Conservation (phyloP, 2,888 invertebrate species). For the Ferdinandea cuprea region DNA sequence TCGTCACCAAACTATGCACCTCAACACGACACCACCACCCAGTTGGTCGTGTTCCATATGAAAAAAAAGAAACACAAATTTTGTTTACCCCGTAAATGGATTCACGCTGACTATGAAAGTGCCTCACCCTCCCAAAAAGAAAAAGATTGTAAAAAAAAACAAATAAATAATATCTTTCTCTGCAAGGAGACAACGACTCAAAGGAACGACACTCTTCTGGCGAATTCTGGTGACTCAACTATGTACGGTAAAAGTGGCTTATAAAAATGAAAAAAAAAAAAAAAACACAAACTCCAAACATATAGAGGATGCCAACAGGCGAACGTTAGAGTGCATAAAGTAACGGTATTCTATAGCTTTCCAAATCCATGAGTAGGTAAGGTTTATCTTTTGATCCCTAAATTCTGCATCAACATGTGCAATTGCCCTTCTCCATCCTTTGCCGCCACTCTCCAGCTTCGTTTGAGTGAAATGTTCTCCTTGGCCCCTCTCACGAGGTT, state of each 20-base stretch:
- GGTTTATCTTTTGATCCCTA: background rate
- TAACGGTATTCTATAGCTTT: background rate
- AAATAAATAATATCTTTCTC: background rate
- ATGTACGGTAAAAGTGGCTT: slow-evolving; percentile 6
- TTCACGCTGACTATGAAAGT: slow-evolving; percentile 5
- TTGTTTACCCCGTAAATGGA: slow-evolving; percentile 19
- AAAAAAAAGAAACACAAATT: background rate
- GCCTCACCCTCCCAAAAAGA: background rate
- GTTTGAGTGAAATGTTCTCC: background rate
- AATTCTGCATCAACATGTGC: slow-evolving; percentile 4
- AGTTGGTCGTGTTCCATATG: background rate
- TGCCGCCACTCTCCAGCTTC: background rate
- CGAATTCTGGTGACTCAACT: slow-evolving; percentile 26
- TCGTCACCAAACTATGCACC: background rate
- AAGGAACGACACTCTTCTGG: background rate
- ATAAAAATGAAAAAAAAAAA: background rate
- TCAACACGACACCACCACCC: background rate
- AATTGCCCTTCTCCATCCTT: background rate
- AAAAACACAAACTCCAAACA: background rate
- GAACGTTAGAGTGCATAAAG: background rate
- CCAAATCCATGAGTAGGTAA: too few relatives aligned
- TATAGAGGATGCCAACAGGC: too few relatives aligned
- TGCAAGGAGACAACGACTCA: background rate
- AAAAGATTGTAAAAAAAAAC: background rate
- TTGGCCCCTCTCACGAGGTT: background rate